Percentiles rank a stretch among this genome's conserved stretches.
Evolutionary conservation across 2,888 invertebrate genomes (phyloP).

Genomic region (Dolichopus griseipennis): DNA sequence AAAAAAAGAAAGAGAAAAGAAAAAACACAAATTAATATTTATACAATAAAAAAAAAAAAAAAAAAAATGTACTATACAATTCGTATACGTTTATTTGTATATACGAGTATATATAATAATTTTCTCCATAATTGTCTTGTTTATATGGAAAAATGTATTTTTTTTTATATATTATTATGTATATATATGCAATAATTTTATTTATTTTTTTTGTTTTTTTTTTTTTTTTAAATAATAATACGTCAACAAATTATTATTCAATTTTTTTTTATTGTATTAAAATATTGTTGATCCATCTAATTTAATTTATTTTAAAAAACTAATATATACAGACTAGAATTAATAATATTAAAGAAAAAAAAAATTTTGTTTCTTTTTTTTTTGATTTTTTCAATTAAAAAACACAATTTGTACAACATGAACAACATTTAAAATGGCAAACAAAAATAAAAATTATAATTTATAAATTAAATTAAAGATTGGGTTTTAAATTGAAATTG

Average conservation of each 20-base stretch:
- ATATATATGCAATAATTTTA: no score
- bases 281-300: not conserved
- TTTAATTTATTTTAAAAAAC: not conserved
- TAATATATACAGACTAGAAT: constrained; percentile 9
- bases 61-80: no score
- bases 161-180: no score
- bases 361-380: not conserved
- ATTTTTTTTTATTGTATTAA: not conserved
- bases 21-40: not conserved
- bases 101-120: not conserved
- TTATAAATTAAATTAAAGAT: no score
- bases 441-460: not conserved
- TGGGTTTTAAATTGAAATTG: no score
- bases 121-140: not conserved
- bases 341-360: constrained; percentile 19
- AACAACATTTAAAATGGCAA: not conserved
- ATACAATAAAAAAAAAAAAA: no score
- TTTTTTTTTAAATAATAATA: no score
- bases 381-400: no score
- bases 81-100: no score
- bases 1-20: not conserved
- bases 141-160: no score
- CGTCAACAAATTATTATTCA: not conserved
- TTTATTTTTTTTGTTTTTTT: no score
- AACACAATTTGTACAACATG: no score